Base-by-base conservation (phyloP, 2,113 vertebrate species). In the Propithecus coquereli region DNA sequence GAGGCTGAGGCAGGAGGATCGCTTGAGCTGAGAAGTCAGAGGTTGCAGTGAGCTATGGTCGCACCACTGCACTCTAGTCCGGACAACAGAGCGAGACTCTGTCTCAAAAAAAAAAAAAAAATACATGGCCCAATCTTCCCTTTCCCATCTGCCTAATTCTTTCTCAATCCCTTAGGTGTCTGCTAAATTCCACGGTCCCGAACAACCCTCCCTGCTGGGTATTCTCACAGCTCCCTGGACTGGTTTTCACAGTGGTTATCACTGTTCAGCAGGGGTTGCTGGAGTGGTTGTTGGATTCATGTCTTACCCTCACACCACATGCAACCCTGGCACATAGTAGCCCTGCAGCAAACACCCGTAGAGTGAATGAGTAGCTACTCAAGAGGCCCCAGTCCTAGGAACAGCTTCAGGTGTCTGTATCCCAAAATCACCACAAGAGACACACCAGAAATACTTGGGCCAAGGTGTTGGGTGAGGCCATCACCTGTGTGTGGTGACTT, bases 281-380 rank as follows among this genome's bases (percentile, higher is more conserved):
- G 59, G 7, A 59, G 37, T 13, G 7, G 47, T 7, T 20, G 13
- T 52, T 43, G 30, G 37, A 71, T 71, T 32, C 27, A 8, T 5
- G 22, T 59, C 32, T 57, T 10, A 18, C 25, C 45, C 47, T 52
- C 0, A 0, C 3, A 20, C n/a, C 11, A 34, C 3, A 0, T 63
- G 63, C 6, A 1, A 23, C 32, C 7, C 82, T 37, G 32, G 40
- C 40, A 54, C 22, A 6, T 1, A 76, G 68, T 9, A 86, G 52
- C 61, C 30, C 68, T 77, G 30, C 0, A 45, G 61, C 27, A 87
- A 89, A 68, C 45, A 63, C 25, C 7, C 34, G 18, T 87, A 43
- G 63, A 57, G 59, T 20, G 16, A 79, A 23, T 47, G 18, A n/a
- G 52, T 10, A 34, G 63, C 66, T 70, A 20, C 14, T 54, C 82